Evolutionary conservation across 2,113 vertebrate species (phyloP).

Genomic region (Petaurus breviceps): DNA sequence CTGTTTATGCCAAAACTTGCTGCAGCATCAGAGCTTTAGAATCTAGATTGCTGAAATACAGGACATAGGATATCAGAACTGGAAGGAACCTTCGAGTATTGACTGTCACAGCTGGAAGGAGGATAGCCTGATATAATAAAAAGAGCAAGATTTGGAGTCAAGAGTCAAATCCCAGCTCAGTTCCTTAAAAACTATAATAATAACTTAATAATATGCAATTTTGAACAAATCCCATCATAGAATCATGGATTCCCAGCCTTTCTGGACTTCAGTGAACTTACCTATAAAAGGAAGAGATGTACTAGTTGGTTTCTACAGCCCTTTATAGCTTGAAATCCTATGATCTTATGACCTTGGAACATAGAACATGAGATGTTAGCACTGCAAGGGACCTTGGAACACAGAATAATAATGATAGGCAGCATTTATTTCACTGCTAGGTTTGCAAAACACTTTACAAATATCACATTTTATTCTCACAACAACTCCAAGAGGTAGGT

Average conservation of each 20-base stretch:
- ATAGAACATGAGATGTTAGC: not conserved
- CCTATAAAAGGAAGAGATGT: not conserved
- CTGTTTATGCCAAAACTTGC: not conserved
- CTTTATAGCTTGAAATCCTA: not conserved
- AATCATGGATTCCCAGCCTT: not conserved
- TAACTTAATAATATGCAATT: not conserved
- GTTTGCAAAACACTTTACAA: not conserved
- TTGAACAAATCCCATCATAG: not conserved
- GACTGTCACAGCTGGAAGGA: not conserved
- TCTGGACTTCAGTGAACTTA: not conserved
- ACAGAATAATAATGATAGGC: not conserved
- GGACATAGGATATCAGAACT: not conserved
- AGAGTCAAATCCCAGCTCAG: not conserved
- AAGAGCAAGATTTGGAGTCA: not conserved
- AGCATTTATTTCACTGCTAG: not conserved
- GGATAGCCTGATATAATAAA: not conserved
- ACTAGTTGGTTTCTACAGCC: not conserved
- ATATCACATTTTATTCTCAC: not conserved
- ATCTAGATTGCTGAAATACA: not conserved
- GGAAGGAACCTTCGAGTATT: not conserved
- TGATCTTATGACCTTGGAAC: not conserved
- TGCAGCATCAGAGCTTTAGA: not conserved
- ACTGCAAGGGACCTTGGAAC: not conserved
- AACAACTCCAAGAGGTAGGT: not conserved
- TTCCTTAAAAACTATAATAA: not conserved